Percentiles rank a stretch among this genome's conserved stretches.
Evolutionary conservation across 2,113 vertebrate species (phyloP).

Genomic region (Microcebus ravelobensis): DNA sequence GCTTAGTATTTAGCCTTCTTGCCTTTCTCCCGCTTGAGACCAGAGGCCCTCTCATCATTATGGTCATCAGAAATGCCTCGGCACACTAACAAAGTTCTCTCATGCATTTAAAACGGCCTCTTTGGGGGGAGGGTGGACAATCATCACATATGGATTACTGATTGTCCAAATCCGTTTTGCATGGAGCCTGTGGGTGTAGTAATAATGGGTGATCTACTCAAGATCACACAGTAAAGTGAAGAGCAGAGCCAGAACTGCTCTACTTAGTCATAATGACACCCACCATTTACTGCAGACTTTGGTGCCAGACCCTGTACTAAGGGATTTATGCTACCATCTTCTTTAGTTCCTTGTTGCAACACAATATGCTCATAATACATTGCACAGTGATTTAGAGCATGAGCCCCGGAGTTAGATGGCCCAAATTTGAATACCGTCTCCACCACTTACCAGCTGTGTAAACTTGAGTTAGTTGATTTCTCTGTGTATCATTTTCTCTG

Average conservation of each 20-base stretch:
- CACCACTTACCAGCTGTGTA: background rate
- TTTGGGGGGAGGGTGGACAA: too few species aligned
- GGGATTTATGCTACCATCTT: background rate
- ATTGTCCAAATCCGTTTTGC: background rate
- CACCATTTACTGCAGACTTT: too few species aligned
- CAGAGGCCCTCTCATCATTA: background rate
- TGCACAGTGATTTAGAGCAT: background rate
- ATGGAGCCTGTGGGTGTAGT: background rate
- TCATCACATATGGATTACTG: background rate
- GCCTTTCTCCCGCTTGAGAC: background rate
- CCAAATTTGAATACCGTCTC: background rate
- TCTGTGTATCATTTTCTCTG: background rate
- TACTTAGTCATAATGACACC: background rate
- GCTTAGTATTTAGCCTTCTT: background rate
- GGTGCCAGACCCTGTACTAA: background rate
- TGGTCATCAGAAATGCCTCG: background rate
- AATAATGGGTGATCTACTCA: background rate
- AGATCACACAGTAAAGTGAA: background rate
- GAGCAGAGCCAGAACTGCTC: background rate
- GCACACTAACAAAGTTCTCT: background rate
- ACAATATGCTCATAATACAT: background rate
- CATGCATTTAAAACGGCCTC: background rate
- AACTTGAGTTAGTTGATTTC: background rate
- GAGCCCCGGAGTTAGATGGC: background rate
- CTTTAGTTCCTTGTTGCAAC: background rate